Evolutionary conservation across 37 sponge, comb jelly and placozoan genomes (phyloP).

Genomic region (Aphrocallistes beatrix): DNA sequence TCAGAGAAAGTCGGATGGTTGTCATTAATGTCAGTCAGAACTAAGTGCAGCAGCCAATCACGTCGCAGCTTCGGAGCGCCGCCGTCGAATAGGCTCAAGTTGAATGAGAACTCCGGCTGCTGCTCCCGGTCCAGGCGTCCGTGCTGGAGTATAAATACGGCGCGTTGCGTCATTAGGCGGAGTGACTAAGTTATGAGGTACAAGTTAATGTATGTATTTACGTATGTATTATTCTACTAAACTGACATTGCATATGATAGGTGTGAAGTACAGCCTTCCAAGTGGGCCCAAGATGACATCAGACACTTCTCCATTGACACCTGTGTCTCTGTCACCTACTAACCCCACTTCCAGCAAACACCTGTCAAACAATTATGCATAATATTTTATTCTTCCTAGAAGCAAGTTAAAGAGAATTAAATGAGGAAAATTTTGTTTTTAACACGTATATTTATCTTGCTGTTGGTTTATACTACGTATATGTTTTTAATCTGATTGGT

Average conservation of each 20-base stretch:
- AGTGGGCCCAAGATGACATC: neutral
- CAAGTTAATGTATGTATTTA: neutral
- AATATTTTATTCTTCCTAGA: neutral
- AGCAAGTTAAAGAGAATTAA: neutral
- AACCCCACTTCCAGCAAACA: neutral
- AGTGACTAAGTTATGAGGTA: neutral
- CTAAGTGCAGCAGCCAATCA: neutral
- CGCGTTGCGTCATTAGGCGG: neutral
- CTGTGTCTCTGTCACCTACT: neutral
- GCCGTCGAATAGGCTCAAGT: neutral
- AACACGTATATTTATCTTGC: neutral
- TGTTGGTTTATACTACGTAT: neutral
- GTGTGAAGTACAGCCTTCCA: neutral
- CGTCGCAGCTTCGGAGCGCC: neutral
- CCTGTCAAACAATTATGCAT: neutral
- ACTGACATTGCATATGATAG: neutral
- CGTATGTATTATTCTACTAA: neutral
- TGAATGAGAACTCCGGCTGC: neutral
- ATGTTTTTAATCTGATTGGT: no score
- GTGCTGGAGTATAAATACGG: neutral
- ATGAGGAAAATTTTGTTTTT: neutral
- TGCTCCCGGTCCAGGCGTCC: neutral
- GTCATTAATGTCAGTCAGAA: neutral
- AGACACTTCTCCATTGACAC: neutral
- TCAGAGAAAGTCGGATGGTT: neutral